Base-by-base conservation (phyloP, 1,140 invertebrate genomes). In the Druon quercuslanigerum region DNA sequence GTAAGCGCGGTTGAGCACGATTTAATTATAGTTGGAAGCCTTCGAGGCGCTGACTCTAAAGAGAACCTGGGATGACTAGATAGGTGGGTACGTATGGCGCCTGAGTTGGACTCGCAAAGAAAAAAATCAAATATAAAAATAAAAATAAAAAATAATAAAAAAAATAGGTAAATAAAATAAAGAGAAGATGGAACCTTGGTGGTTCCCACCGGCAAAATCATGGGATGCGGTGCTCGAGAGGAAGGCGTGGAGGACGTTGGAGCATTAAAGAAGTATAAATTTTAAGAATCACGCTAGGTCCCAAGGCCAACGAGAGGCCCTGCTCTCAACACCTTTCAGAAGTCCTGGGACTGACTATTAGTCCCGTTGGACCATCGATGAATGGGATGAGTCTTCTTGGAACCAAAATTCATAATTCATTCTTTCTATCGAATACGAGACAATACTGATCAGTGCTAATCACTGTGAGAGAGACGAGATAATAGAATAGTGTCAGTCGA, bases 21-120 rank as follows among this genome's bases (percentile, higher is more conserved):
- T 84, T 84, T 84, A 84, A 84, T 84, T 84, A 84, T 84, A 84
- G 83, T 84, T 82, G 83, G 83, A 83, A 79, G 76, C 74, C 19
- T 60, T 13, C 71, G 60, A 82, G 79, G 78, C 82, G 80, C 81
- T 82, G 76, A 78, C 79, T 73, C n/a, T 73, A 79, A 75, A 82
- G 80, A 79, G 79, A 76, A 79, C 78, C 77, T 83, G 56, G 40
- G 57, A 60, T 33, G 57, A 7, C 57, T 66, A 40, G 57, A 66
- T 66, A 66, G 57, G 25, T 25, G 57, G 57, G 57, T 66, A 66
- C 57, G n/a, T 46, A 46, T 40, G 60, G 60, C 60, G 60, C 60
- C 60, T 40, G 25, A 66, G 19, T 57, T 33, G 52, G 60, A 9
- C 3, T 51, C 51, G 8, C 13, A 46, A 51, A 1, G 9, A 2